Base-by-base conservation (phyloP, 1,140 invertebrate genomes). In the Stenopsyche tienmushanensis region DNA sequence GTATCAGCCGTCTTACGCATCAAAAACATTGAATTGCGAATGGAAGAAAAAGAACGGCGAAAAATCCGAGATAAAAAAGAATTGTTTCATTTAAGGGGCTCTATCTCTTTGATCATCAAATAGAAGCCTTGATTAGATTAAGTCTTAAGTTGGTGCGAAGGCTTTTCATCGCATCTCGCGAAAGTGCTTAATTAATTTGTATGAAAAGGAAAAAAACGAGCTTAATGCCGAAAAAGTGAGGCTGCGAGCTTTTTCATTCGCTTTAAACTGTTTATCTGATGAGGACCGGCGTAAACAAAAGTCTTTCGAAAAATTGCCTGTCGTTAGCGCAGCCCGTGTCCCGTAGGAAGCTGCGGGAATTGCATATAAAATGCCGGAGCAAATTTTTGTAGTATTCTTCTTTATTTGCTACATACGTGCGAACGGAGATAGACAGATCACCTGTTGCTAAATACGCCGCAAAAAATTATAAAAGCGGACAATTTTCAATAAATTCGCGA, bases 181-280 rank as follows among this genome's bases (percentile, higher is more conserved):
- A 67, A 41, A 57, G 66, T 53, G 62, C 66, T 67, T 67, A 67
- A 67, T 67, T 67, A 67, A 67, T 67, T 67, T 67, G 60, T 67
- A 67, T 67, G 60, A 60, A 45, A 62, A 18, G 44, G 42, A 47
- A 47, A n/a, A n/a, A 47, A 47, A 47, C 44, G 58, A 18, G 25
- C 49, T 18, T 47, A 47, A 45, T 66, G 23, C 55, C 20, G 52
- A 54, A 45, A 18, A 62, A 42, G 53, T 47, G 10, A 13, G 17
- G 44, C 8, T 9, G 18, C 7, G 44, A 15, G 17, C 44, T 63
- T 49, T 52, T 42, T 55, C 47, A 24, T 62, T 47, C 39, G 55
- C 44, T 67, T 57, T 42, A 55, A 67, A 67, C 66, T 67, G 66
- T 63, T 67, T 53, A 67, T 67, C 66, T 58, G 44, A 47, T 15